Conservation (phyloP, 2,113 vertebrate genomes). For the Heteronetta atricapilla region DNA sequence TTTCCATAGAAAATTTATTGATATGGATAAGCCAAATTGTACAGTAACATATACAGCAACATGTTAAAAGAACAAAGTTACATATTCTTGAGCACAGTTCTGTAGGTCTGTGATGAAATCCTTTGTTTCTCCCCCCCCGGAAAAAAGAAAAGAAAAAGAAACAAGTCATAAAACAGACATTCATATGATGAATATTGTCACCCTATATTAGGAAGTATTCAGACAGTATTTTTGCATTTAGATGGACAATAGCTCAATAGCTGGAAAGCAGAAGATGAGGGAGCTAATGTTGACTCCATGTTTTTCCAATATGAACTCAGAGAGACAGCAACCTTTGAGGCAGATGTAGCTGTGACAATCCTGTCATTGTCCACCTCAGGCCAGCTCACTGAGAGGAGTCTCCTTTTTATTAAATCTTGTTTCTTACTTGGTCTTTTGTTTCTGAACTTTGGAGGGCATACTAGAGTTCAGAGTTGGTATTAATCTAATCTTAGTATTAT, state of each 20-base stretch:
- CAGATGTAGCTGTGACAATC: not conserved
- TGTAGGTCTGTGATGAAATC: not conserved
- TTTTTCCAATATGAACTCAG: not conserved
- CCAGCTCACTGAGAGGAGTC: not conserved
- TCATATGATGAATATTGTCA: not conserved
- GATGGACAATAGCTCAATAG: not conserved
- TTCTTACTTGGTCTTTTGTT: conserved; percentile 25
- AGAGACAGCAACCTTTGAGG: not conserved
- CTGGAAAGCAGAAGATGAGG: not conserved
- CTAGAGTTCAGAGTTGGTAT: conserved; percentile 55
- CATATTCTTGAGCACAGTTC: not conserved
- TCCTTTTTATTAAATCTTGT: not conserved
- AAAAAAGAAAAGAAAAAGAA: not conserved
- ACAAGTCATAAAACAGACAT: not conserved
- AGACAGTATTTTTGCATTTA: not conserved
- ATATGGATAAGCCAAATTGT: not conserved
- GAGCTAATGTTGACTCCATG: not conserved
- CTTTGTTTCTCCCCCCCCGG: not conserved
- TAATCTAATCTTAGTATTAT: conserved; percentile 64
- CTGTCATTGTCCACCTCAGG: not conserved
- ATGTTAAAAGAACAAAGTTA: not conserved
- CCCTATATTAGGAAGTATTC: not conserved
- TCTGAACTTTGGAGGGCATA: conserved; percentile 44
- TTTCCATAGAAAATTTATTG: not conserved
- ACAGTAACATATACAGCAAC: not conserved